These are phyloP conservation scores for Calcarius ornatus DNA, from an alignment of 2,113 vertebrate genomes.

Conservation along the genomic window DNA sequence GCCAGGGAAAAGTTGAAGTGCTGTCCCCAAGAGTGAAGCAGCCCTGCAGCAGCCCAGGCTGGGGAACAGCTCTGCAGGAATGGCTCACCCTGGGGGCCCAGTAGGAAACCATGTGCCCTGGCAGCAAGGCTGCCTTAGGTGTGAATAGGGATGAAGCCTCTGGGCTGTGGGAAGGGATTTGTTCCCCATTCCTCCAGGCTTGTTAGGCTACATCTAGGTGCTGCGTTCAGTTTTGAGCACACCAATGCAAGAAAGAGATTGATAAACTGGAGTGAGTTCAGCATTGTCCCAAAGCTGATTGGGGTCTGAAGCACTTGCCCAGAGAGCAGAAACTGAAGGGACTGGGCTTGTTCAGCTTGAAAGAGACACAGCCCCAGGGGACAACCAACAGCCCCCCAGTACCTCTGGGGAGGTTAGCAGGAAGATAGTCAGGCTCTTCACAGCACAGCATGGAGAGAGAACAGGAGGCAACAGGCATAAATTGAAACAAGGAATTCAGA, in stretches of 20 bases:
- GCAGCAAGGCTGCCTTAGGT: background rate
- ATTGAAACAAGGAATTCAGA: background rate
- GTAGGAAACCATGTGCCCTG: background rate
- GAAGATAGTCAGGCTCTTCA: background rate
- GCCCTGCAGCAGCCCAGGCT: background rate
- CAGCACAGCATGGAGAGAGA: background rate
- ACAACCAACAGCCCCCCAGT: background rate
- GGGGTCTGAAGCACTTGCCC: background rate
- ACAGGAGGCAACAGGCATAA: background rate
- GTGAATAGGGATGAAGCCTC: background rate
- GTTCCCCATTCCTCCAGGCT: background rate
- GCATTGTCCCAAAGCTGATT: background rate
- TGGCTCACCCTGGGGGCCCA: no score
- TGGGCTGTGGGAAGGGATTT: background rate
- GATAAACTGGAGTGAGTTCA: background rate
- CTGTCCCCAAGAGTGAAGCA: background rate
- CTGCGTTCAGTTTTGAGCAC: background rate
- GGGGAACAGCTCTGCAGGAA: background rate
- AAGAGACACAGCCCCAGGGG: background rate
- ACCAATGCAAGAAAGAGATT: background rate
- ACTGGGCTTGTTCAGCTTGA: background rate
- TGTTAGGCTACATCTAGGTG: background rate
- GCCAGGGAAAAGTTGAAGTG: background rate
- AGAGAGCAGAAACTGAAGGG: background rate
- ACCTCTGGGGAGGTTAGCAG: background rate